Percentiles rank a stretch among this genome's conserved stretches.
Conservation (phyloP, 1,140 invertebrate genomes). For the Drosophila tsacasi region DNA sequence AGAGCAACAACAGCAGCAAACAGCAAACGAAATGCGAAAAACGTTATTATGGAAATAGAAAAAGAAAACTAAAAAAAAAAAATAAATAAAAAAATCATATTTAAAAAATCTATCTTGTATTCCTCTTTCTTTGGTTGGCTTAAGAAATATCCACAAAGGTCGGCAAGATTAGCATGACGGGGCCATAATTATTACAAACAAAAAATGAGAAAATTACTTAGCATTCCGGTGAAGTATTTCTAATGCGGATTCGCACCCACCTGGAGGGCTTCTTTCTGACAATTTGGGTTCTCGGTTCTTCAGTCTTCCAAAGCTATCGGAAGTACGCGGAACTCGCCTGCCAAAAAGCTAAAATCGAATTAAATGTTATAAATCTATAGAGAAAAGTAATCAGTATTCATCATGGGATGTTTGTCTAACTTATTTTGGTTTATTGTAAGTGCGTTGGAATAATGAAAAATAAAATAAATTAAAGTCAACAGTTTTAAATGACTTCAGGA, state of each 20-base stretch:
- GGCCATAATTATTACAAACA: conserved; percentile 45
- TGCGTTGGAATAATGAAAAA: conserved; percentile 19
- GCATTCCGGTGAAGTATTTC: conserved; percentile 47
- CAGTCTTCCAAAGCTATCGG: conserved; percentile 49
- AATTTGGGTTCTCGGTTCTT: conserved; percentile 37
- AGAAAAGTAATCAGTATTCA: conserved; percentile 55
- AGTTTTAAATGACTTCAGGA: not conserved
- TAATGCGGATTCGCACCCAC: conserved; percentile 49
- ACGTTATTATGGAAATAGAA: conserved; percentile 78
- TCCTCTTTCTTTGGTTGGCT: conserved; percentile 16
- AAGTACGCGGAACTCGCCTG: conserved; percentile 58
- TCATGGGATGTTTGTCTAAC: conserved; percentile 48
- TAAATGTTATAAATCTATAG: conserved; percentile 30
- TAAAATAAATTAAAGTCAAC: not conserved
- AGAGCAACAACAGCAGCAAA: conserved; percentile 50
- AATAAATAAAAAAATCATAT: conserved; percentile 76
- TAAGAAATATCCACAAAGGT: conserved; percentile 36
- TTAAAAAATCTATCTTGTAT: conserved; percentile 47
- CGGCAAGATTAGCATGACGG: conserved; percentile 49
- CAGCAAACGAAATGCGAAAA: conserved; percentile 71
- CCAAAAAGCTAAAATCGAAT: conserved; percentile 7
- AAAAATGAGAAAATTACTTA: conserved; percentile 47
- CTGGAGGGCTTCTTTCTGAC: conserved; percentile 32
- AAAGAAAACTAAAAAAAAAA: conserved; percentile 75
- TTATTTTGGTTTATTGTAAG: conserved; percentile 68